Conservation (phyloP, 2,797 vertebrate genomes). For the Acanthiza pusilla region DNA sequence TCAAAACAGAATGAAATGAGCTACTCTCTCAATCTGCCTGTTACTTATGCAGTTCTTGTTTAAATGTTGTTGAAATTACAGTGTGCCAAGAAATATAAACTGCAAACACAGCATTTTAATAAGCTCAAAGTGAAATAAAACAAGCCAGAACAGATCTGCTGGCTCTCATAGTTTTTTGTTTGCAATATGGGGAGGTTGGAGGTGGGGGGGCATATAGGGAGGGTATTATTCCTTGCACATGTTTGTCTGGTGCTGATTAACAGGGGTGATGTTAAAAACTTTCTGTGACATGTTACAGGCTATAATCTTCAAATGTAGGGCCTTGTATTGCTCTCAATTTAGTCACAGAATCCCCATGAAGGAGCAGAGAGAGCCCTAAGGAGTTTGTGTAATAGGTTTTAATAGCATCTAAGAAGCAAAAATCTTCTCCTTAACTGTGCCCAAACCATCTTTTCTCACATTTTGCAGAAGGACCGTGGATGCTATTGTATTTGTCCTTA, state of each 20-base stretch:
- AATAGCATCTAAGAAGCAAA: not conserved
- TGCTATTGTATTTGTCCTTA: not conserved
- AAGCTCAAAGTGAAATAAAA: slow-evolving; percentile 45
- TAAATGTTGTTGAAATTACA: not conserved
- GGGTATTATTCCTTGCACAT: slow-evolving; percentile 6
- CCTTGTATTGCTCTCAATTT: not conserved
- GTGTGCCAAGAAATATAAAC: slow-evolving; percentile 41
- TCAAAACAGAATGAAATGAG: not conserved
- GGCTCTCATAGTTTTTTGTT: slow-evolving; percentile 13
- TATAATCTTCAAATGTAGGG: slow-evolving; percentile 18
- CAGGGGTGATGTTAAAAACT: not conserved
- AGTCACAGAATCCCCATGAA: not conserved
- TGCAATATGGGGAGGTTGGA: not conserved
- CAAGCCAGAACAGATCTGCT: slow-evolving; percentile 46
- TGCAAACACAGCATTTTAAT: slow-evolving; percentile 49
- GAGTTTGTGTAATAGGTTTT: not conserved
- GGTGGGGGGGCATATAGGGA: not conserved
- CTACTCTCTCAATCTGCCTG: not conserved
- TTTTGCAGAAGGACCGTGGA: not conserved
- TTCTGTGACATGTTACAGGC: not conserved
- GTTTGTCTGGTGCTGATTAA: slow-evolving; percentile 41
- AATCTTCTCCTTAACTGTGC: not conserved
- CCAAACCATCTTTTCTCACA: not conserved
- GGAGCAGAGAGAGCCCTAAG: not conserved
- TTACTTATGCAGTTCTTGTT: slow-evolving; percentile 14